Percentiles rank a stretch among this genome's conserved stretches.
Evolutionary conservation across 2,113 vertebrate species (phyloP).

Genomic region (Oplegnathus fasciatus): DNA sequence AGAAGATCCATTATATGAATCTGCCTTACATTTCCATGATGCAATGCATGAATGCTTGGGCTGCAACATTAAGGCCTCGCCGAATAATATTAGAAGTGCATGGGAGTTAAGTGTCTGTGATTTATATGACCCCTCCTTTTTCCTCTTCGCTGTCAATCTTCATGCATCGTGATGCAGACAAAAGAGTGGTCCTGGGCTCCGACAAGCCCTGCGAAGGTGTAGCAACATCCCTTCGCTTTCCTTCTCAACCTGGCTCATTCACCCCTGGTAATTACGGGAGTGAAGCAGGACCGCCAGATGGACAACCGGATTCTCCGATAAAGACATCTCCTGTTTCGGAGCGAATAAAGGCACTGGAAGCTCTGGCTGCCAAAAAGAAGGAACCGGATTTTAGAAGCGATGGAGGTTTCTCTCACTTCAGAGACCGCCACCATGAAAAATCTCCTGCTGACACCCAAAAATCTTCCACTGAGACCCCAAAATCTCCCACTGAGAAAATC

Average conservation of each 20-base stretch:
- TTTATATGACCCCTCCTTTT: constrained; percentile 76
- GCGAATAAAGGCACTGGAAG: constrained; percentile 86
- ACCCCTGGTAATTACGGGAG: constrained; percentile 66
- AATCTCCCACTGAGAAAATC: constrained; percentile 54
- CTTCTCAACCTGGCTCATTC: constrained; percentile 82
- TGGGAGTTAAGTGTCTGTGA: constrained; percentile 70
- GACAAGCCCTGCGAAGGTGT: constrained; percentile 81
- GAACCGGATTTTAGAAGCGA: constrained; percentile 80
- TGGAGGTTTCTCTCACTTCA: constrained; percentile 68
- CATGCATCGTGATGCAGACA: constrained; percentile 78
- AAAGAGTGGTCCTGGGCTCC: constrained; percentile 78
- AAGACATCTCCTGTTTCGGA: constrained; percentile 85
- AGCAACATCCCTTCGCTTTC: constrained; percentile 82
- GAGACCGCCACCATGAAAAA: constrained; percentile 79
- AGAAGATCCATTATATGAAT: constrained; percentile 58
- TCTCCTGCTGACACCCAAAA: constrained; percentile 50
- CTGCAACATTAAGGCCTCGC: constrained; percentile 76
- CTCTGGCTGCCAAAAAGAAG: constrained; percentile 77
- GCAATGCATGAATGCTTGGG: constrained; percentile 85
- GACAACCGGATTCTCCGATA: constrained; percentile 69
- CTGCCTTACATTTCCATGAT: constrained; percentile 61
- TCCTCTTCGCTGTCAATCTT: constrained; percentile 43
- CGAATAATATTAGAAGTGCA: constrained; percentile 65
- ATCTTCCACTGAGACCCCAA: not conserved
- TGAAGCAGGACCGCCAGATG: constrained; percentile 69